A percentile compares a stretch with the other conserved stretches of the same genome.
Evolutionary conservation across 2,797 vertebrate species (phyloP).

Genomic region (Tangara arthus): DNA sequence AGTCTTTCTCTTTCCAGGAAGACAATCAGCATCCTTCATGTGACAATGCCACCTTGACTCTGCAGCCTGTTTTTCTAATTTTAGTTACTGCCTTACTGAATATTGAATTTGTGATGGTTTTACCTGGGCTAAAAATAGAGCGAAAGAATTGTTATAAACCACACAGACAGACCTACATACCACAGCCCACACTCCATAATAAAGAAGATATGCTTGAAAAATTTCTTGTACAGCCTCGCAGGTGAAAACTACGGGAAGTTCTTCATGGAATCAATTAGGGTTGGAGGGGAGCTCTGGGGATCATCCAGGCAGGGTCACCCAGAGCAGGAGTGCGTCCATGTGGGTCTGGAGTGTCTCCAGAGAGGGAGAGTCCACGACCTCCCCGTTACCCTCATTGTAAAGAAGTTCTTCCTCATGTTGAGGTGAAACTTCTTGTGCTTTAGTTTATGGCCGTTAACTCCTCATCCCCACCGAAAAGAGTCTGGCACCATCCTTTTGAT

Average conservation of each 20-base stretch:
- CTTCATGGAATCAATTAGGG: neutral
- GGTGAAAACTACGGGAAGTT: neutral
- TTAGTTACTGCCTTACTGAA: neutral
- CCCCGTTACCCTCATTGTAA: neutral
- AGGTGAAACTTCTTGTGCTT: neutral
- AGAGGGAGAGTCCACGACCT: neutral
- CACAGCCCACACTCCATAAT: neutral
- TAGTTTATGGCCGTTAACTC: neutral
- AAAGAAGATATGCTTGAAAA: neutral
- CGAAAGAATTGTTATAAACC: neutral
- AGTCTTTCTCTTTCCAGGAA: neutral
- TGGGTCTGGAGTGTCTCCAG: neutral
- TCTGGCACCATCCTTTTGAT: neutral
- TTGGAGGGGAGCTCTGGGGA: neutral
- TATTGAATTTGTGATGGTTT: neutral
- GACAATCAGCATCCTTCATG: neutral
- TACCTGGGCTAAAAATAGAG: neutral
- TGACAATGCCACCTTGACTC: neutral
- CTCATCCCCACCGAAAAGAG: neutral
- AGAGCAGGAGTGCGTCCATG: neutral
- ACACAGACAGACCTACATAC: neutral
- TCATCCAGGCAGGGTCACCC: neutral
- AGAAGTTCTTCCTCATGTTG: neutral
- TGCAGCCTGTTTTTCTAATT: neutral
- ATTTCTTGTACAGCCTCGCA: accelerated